Conservation (phyloP, 2,797 vertebrate genomes). For the Gephyroberyx darwinii region DNA sequence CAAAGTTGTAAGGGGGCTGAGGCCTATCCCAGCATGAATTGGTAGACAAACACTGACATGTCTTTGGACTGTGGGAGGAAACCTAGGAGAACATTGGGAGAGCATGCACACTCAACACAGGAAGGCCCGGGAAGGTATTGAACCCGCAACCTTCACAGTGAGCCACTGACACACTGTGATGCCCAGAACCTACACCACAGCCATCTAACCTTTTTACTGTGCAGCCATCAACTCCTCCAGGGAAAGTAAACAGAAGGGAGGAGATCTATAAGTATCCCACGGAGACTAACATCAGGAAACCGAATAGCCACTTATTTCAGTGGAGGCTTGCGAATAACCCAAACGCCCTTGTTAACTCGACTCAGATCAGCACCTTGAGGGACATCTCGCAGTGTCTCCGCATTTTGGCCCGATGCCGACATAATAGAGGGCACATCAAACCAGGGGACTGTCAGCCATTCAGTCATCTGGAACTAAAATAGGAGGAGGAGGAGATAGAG, state of each 20-base stretch:
- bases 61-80: background rate
- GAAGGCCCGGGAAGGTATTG: constrained; percentile 4
- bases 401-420: constrained; percentile 51
- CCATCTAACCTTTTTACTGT: constrained; percentile 44
- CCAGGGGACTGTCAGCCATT: constrained; percentile 49
- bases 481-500: constrained; percentile 43
- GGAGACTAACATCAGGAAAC: constrained; percentile 60
- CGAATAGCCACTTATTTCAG: constrained; percentile 56
- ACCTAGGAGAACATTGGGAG: background rate
- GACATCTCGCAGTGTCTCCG: constrained; percentile 43
- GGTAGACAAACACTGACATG: background rate
- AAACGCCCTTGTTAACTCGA: constrained; percentile 59
- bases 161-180: constrained; percentile 39
- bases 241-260: constrained; percentile 54
- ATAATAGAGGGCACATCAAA: constrained; percentile 67
- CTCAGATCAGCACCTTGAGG: constrained; percentile 59
- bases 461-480: constrained; percentile 58
- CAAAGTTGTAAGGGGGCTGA: no score
- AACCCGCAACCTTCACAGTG: constrained; percentile 16
- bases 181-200: constrained; percentile 39
- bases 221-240: constrained; percentile 47
- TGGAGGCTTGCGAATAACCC: constrained; percentile 63
- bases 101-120: background rate
- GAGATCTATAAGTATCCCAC: constrained; percentile 48
- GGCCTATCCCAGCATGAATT: no score